These are phyloP conservation scores for Ammodytes dubius DNA, from an alignment of 2,113 vertebrate genomes.

Conservation along the genomic window DNA sequence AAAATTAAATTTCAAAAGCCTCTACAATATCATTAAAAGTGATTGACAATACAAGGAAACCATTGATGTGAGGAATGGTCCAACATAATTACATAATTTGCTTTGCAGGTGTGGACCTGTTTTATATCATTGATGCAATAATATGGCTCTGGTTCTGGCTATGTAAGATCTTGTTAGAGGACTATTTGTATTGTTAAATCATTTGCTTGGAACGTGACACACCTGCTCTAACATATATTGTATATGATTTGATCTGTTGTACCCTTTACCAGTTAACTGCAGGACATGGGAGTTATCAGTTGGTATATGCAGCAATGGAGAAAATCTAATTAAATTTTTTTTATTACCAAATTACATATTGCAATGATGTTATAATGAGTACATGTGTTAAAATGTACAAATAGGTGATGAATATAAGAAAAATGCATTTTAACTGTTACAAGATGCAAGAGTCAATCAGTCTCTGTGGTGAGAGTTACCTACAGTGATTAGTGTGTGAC, in stretches of 20 bases:
- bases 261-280: neutral
- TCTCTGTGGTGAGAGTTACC: slow-evolving; percentile 2
- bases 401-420: neutral
- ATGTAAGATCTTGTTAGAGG: neutral
- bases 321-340: neutral
- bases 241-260: slow-evolving; percentile 3
- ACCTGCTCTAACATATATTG: neutral
- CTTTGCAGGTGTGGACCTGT: neutral
- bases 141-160: neutral
- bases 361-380: neutral
- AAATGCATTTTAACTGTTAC: neutral
- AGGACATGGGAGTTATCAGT: neutral
- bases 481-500: slow-evolving; percentile 21
- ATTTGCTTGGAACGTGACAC: neutral
- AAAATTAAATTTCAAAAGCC: neutral
- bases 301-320: neutral
- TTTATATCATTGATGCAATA: neutral
- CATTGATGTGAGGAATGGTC: neutral
- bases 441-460: neutral
- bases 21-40: neutral
- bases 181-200: slow-evolving; percentile 7
- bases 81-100: neutral
- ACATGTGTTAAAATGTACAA: too few species aligned
- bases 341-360: neutral
- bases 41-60: neutral